Percentiles rank a stretch among this genome's conserved stretches.
Conservation (phyloP, 2,113 vertebrate species). For the Ptyas mucosa region DNA sequence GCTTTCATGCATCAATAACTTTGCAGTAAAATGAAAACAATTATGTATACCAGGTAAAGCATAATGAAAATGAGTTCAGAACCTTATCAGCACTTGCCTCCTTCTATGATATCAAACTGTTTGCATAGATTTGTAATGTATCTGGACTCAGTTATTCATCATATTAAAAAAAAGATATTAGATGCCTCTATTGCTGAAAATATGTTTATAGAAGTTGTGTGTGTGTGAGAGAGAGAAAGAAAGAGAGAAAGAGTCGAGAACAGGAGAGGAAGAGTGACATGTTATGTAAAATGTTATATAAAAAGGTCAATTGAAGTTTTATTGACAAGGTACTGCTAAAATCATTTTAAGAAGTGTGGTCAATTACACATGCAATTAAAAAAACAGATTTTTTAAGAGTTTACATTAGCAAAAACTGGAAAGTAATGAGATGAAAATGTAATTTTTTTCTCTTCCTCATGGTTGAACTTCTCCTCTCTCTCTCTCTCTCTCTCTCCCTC, state of each 20-base stretch:
- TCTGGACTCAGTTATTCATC: background rate
- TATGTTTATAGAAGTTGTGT: background rate
- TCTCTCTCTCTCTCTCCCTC: too few species aligned
- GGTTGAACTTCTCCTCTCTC: background rate
- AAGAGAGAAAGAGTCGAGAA: background rate
- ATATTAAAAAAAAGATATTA: slow-evolving; percentile 10
- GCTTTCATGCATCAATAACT: slow-evolving; percentile 3
- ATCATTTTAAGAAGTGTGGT: background rate
- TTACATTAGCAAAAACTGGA: background rate
- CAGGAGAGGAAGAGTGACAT: background rate
- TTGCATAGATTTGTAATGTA: background rate
- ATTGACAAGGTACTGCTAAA: background rate
- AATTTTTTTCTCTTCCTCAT: background rate
- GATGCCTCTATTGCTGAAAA: slow-evolving; percentile 1
- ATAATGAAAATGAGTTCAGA: slow-evolving; percentile 18
- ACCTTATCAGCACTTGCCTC: background rate
- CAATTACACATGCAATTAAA: background rate
- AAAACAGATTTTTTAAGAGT: background rate
- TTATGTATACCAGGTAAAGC: background rate
- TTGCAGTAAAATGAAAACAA: slow-evolving; percentile 19
- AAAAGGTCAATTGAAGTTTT: too few species aligned
- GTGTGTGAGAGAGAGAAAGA: background rate
- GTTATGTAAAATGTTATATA: background rate
- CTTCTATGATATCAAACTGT: slow-evolving; percentile 7
- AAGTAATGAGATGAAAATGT: background rate